phyloP scores from a whole-genome alignment of 1,140 invertebrate genomes.

The Neodiprion lecontei region DNA sequence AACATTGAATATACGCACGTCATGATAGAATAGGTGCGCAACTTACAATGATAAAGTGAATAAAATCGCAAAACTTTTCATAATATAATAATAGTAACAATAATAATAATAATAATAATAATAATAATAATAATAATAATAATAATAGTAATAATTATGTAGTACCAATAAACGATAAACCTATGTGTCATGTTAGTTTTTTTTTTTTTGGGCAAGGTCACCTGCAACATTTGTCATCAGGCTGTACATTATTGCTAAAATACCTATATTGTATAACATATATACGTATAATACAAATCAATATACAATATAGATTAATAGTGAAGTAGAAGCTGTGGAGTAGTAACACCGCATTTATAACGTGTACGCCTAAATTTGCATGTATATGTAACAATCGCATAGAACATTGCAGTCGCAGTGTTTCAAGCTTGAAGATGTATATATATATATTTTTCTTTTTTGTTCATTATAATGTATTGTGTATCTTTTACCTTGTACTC shows the following conservation, averaged over 20 bases:
- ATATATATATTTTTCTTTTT: too few relatives aligned
- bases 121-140: background rate
- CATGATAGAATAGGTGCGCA: background rate
- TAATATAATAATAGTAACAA: background rate
- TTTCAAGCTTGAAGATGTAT: too few relatives aligned
- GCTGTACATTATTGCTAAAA: background rate
- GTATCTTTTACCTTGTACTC: too few relatives aligned
- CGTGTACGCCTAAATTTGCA: background rate
- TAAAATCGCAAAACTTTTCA: background rate
- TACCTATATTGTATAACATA: background rate
- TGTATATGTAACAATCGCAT: background rate
- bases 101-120: background rate
- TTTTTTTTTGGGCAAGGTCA: background rate
- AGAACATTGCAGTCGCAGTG: background rate
- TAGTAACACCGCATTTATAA: background rate
- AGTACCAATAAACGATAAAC: background rate
- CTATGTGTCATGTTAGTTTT: conserved; percentile 3
- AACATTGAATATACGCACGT: background rate
- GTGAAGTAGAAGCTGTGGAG: background rate
- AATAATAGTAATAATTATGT: background rate
- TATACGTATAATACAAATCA: background rate
- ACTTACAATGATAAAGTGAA: background rate
- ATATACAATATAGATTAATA: background rate
- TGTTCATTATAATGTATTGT: too few relatives aligned
- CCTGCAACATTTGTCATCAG: background rate